Percentiles rank a stretch among this genome's conserved stretches.
Conservation (phyloP, 1,140 invertebrate genomes). For the Mercenaria mercenaria region DNA sequence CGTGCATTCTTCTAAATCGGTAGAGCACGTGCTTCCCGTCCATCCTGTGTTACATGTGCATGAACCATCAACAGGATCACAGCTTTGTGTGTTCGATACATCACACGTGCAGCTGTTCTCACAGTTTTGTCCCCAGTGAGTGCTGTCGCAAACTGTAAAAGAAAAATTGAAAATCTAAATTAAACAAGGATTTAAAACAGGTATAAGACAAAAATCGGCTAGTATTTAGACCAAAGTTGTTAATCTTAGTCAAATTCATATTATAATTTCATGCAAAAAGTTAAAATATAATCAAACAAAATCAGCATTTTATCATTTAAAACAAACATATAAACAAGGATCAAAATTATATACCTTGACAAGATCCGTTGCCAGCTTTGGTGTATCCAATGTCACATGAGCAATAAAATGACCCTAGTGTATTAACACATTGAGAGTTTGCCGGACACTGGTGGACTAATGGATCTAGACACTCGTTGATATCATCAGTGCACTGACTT, state of each 20-base stretch:
- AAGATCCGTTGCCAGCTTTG: slow-evolving; percentile 19
- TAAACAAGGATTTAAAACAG: background rate
- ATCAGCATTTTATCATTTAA: too few species aligned
- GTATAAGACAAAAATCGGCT: background rate
- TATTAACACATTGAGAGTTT: slow-evolving; percentile 30
- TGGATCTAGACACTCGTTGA: slow-evolving; percentile 34
- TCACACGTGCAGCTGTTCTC: slow-evolving; percentile 42
- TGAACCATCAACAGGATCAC: slow-evolving; percentile 18
- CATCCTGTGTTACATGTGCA: slow-evolving; percentile 49
- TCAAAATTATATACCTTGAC: too few species aligned
- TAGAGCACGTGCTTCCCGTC: slow-evolving; percentile 3
- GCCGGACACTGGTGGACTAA: slow-evolving; percentile 4
- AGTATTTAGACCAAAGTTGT: too few species aligned
- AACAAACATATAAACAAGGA: too few species aligned
- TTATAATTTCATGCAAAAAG: too few species aligned
- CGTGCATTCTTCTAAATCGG: slow-evolving; percentile 50
- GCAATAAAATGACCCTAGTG: slow-evolving; percentile 38
- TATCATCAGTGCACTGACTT: background rate
- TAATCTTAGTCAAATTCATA: too few species aligned
- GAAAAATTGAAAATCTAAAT: background rate
- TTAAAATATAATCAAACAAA: too few species aligned
- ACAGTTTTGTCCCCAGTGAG: slow-evolving; percentile 37
- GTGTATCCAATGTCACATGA: slow-evolving; percentile 31
- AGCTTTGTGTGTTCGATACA: slow-evolving; percentile 8
- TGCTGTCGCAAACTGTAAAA: slow-evolving; percentile 39